phyloP scores from a whole-genome alignment of 2,888 invertebrate genomes.

The Meta bourneti region DNA sequence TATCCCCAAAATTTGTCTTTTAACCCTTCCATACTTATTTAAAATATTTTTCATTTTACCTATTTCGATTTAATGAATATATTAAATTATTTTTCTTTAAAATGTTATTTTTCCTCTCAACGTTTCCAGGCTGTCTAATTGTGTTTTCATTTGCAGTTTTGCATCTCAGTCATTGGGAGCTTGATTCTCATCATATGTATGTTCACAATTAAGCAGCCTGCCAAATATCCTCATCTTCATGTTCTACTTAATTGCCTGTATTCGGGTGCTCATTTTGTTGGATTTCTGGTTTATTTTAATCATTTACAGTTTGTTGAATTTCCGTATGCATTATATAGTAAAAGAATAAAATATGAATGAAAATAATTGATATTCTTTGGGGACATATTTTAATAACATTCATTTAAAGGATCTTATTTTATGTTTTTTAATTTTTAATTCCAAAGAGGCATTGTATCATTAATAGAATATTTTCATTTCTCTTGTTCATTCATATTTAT shows the following conservation, averaged over 20 bases:
- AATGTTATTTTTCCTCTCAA: no score
- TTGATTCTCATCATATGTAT: constrained; percentile 84
- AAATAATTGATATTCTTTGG: no score
- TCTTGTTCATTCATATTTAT: not conserved
- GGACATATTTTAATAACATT: not conserved
- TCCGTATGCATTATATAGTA: constrained; percentile 36
- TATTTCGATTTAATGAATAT: no score
- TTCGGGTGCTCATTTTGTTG: constrained; percentile 90
- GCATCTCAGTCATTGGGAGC: constrained; percentile 85
- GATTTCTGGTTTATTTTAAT: constrained; percentile 80
- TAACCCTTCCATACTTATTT: no score
- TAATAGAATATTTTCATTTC: not conserved
- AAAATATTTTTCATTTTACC: no score
- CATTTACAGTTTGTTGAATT: constrained; percentile 72
- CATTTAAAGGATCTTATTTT: not conserved
- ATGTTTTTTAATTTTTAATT: not conserved
- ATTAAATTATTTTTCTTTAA: no score
- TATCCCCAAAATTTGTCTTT: no score
- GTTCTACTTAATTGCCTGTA: constrained; percentile 89
- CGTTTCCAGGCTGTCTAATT: not conserved
- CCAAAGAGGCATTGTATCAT: not conserved
- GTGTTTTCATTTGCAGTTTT: constrained; percentile 77
- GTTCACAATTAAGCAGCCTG: constrained; percentile 86
- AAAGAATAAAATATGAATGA: constrained; percentile 37
- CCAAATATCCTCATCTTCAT: constrained; percentile 89